A percentile compares a stretch with the other conserved stretches of the same genome.
Evolutionary conservation across 23 tunicate genomes (phyloP).

Genomic region (Halocynthia aurantium): DNA sequence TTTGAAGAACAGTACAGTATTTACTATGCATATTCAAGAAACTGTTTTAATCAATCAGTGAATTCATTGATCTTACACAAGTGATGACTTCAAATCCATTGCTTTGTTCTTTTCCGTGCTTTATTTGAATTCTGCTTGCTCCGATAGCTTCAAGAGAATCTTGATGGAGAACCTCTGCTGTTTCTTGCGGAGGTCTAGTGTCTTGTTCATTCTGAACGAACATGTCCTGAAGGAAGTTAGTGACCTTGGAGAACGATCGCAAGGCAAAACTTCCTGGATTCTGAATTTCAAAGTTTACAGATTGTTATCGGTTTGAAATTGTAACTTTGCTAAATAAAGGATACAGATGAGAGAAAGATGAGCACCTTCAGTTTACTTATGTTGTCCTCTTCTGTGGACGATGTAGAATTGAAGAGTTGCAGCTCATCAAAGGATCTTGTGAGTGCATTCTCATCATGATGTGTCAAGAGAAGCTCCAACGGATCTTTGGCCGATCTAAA

Average conservation of each 20-base stretch:
- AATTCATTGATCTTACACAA: conserved; percentile 45
- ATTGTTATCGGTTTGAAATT: neutral
- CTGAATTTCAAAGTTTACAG: conserved; percentile 19
- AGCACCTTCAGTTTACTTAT: too few species aligned
- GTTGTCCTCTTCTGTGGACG: too few species aligned
- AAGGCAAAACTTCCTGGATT: conserved; percentile 49
- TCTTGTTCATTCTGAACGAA: conserved; percentile 15
- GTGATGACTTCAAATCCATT: conserved; percentile 89
- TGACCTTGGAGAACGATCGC: conserved; percentile 71
- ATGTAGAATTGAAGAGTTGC: conserved; percentile 25
- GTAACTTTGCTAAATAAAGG: neutral
- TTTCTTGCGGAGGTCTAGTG: conserved; percentile 28
- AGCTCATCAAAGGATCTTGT: conserved; percentile 79
- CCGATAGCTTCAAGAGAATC: conserved; percentile 52
- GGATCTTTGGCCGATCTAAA: conserved; percentile 53
- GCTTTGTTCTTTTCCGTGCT: conserved; percentile 32
- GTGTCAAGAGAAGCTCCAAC: conserved; percentile 23
- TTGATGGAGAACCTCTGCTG: conserved; percentile 11
- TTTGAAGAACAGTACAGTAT: neutral
- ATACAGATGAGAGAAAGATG: neutral
- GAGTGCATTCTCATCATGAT: conserved; percentile 57
- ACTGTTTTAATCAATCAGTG: neutral
- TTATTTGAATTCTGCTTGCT: conserved; percentile 63
- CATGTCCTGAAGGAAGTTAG: conserved; percentile 66
- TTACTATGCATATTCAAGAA: neutral